Percentiles rank a stretch among this genome's conserved stretches.
phyloP scores from a whole-genome alignment of 2,113 vertebrate species.

The Proterorhinus semilunaris region DNA sequence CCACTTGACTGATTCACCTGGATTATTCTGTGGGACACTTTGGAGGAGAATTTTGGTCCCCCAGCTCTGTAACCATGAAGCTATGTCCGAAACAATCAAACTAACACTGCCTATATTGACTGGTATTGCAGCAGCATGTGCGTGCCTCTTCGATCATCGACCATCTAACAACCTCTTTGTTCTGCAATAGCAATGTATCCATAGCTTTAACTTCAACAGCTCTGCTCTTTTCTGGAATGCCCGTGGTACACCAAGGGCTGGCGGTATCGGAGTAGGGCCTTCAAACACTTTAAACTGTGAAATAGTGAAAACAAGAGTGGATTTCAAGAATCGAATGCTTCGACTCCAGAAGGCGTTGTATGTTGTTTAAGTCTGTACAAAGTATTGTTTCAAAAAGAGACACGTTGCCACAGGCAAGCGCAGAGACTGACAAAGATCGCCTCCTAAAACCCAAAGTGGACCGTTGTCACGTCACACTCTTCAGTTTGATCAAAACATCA shows the following conservation, averaged over 20 bases:
- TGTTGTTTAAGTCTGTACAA: conserved; percentile 22
- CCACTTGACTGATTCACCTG: conserved; percentile 12
- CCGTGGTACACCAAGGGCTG: conserved; percentile 53
- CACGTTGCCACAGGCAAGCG: conserved; percentile 30
- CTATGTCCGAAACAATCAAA: conserved; percentile 43
- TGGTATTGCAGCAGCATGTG: conserved; percentile 32
- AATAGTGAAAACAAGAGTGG: conserved; percentile 15
- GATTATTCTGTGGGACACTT: conserved; percentile 17
- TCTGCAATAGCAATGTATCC: conserved; percentile 56
- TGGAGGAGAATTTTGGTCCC: conserved; percentile 13
- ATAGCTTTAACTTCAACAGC: conserved; percentile 72
- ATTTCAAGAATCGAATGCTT: conserved; percentile 7
- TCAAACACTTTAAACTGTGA: conserved; percentile 35
- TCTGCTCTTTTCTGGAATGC: conserved; percentile 44
- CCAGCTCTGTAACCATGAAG: conserved; percentile 24
- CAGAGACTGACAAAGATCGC: conserved; percentile 44
- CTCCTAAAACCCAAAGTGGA: conserved; percentile 61
- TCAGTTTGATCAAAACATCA: conserved; percentile 24
- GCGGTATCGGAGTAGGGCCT: conserved; percentile 31
- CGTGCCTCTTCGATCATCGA: conserved; percentile 55
- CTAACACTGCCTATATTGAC: conserved; percentile 65
- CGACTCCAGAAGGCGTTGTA: conserved; percentile 38
- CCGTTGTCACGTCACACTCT: conserved; percentile 44
- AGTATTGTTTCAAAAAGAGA: conserved; percentile 18
- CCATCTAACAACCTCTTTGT: conserved; percentile 46